These are phyloP conservation scores for Isotomurus palustris DNA, from an alignment of 2,888 invertebrate species.

Conservation along the genomic window DNA sequence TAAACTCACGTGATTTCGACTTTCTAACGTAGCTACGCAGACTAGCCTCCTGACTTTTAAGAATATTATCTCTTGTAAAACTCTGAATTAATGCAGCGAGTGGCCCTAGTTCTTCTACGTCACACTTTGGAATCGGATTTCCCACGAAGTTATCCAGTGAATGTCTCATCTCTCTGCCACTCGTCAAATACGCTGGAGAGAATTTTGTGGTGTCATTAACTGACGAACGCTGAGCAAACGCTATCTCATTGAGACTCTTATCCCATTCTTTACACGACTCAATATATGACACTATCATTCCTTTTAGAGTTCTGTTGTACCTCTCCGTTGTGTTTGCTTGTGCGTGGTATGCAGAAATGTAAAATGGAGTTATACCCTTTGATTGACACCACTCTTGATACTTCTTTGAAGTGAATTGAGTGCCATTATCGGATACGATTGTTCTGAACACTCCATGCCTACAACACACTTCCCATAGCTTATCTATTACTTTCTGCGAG, in stretches of 20 bases:
- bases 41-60: neutral
- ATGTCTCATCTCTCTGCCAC: conserved; percentile 24
- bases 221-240: conserved; percentile 22
- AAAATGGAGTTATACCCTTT: conserved; percentile 11
- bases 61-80: neutral
- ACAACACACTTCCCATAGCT: conserved; percentile 14
- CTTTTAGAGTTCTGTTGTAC: conserved; percentile 18
- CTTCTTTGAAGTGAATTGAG: conserved; percentile 14
- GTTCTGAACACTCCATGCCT: conserved; percentile 16
- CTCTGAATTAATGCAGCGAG: neutral
- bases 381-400: conserved; percentile 15
- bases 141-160: conserved; percentile 19
- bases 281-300: conserved; percentile 14
- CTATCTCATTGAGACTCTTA: conserved; percentile 14
- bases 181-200: conserved; percentile 26
- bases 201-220: conserved; percentile 15
- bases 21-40: conserved; percentile 9
- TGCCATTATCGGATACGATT: conserved; percentile 20
- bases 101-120: neutral
- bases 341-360: conserved; percentile 23
- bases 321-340: conserved; percentile 29
- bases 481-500: conserved; percentile 9
- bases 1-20: neutral
- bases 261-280: conserved; percentile 24
- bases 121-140: neutral